Evolutionary conservation across 2,113 vertebrate species (phyloP).

Genomic region (Xiphias gladius): DNA sequence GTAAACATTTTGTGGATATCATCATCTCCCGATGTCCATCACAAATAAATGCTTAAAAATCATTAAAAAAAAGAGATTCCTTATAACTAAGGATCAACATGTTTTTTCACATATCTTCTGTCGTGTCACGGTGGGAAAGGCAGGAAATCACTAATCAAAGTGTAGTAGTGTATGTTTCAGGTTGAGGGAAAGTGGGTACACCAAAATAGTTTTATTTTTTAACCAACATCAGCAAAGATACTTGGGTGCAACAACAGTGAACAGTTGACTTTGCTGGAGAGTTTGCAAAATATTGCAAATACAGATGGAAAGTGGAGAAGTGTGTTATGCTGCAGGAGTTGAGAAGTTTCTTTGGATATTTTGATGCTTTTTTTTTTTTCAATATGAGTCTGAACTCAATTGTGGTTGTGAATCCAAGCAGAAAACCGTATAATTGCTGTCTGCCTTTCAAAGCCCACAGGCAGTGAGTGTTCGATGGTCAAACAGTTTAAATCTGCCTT

Average conservation of each 20-base stretch:
- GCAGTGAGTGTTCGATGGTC: neutral
- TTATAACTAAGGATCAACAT: too few species aligned
- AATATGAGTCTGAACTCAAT: neutral
- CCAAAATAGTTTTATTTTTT: neutral
- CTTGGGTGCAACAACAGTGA: neutral
- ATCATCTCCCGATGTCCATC: neutral
- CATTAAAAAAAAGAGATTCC: neutral
- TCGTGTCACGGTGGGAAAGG: too few species aligned
- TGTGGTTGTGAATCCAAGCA: neutral
- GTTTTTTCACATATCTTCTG: too few species aligned
- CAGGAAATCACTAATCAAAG: too few species aligned
- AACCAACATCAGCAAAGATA: neutral
- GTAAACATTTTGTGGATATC: neutral
- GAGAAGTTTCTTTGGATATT: neutral
- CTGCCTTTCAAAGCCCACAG: neutral
- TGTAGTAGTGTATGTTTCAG: neutral
- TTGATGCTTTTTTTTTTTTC: neutral
- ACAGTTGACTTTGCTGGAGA: neutral
- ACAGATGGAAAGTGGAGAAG: slow-evolving; percentile 3
- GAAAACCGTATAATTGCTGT: neutral
- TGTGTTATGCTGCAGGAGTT: neutral
- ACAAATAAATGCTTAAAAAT: neutral
- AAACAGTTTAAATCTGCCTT: neutral
- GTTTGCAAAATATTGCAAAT: neutral
- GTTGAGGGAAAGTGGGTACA: too few species aligned